Evolutionary conservation across 2,797 vertebrate genomes (phyloP).

Genomic region (Natrix natrix): DNA sequence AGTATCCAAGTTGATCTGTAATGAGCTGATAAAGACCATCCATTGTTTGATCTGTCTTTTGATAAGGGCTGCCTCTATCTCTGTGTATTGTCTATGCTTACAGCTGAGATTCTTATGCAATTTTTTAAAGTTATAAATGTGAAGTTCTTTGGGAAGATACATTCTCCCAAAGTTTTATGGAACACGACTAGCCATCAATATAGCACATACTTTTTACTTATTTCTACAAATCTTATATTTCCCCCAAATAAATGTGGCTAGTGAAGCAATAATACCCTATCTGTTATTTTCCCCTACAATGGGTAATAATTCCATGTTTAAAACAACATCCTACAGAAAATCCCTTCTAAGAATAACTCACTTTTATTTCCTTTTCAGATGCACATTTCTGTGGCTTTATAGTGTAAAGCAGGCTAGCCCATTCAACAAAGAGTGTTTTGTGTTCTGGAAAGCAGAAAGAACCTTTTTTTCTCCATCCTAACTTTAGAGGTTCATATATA

Average conservation of each 20-base stretch:
- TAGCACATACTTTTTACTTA: rapidly evolving
- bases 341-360: slow-evolving; percentile 38
- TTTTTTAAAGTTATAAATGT: not conserved
- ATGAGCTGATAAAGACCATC: not conserved
- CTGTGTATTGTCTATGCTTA: not conserved
- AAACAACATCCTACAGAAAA: slow-evolving; percentile 35
- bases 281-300: not conserved
- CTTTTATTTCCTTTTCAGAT: slow-evolving; percentile 47
- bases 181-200: not conserved
- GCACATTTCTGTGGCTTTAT: not conserved
- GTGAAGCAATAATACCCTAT: slow-evolving; percentile 1
- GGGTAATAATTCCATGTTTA: slow-evolving; percentile 11
- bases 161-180: not conserved
- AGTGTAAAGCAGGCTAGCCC: not conserved
- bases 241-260: not conserved
- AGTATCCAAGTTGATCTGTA: not conserved
- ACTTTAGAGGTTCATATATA: slow-evolving; percentile 36
- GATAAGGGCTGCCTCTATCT: not conserved
- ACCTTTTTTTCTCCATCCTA: not conserved
- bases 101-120: not conserved
- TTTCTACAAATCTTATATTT: not conserved
- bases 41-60: not conserved
- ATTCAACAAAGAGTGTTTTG: slow-evolving; percentile 37
- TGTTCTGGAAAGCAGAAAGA: not conserved
- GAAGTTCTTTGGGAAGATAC: not conserved